Percentiles rank a stretch among this genome's conserved stretches.
Evolutionary conservation across 2,888 invertebrate species (phyloP).

Genomic region (Lordiphosa fenestrarum): DNA sequence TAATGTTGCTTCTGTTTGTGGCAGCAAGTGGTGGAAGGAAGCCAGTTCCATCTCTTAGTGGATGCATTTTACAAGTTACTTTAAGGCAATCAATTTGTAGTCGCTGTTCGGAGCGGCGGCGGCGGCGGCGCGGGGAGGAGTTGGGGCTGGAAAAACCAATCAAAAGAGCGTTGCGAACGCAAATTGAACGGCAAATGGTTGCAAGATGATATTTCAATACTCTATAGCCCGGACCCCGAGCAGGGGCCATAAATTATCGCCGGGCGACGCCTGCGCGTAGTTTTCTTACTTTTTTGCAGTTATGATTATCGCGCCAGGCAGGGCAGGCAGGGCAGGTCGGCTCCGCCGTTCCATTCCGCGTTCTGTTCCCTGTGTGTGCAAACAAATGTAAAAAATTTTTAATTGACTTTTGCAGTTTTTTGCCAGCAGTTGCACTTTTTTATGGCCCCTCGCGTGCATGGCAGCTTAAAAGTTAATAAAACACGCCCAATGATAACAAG

Average conservation of each 20-base stretch:
- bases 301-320: slow-evolving; percentile 73
- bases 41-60: slow-evolving; percentile 43
- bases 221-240: slow-evolving; percentile 31
- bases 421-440: slow-evolving; percentile 69
- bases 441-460: slow-evolving; percentile 74
- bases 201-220: slow-evolving; percentile 72
- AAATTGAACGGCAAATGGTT: slow-evolving; percentile 73
- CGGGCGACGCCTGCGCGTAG: slow-evolving; percentile 72
- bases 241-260: slow-evolving; percentile 61
- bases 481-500: slow-evolving; percentile 80
- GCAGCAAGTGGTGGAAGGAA: not conserved
- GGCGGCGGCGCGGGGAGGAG: slow-evolving; percentile 2
- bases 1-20: slow-evolving; percentile 77
- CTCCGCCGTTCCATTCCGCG: not conserved
- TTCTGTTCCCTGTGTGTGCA: slow-evolving; percentile 54
- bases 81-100: slow-evolving; percentile 76
- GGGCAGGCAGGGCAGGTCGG: no score
- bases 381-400: slow-evolving; percentile 76
- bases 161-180: slow-evolving; percentile 73
- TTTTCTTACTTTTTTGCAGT: slow-evolving; percentile 71
- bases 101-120: slow-evolving; percentile 15
- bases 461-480: slow-evolving; percentile 79
- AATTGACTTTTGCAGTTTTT: slow-evolving; percentile 69
- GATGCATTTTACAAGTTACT: slow-evolving; percentile 73
- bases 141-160: slow-evolving; percentile 57